Percentiles rank a stretch among this genome's conserved stretches.
Evolutionary conservation across 2,888 invertebrate species (phyloP).

Genomic region (Osmoderma eremita): DNA sequence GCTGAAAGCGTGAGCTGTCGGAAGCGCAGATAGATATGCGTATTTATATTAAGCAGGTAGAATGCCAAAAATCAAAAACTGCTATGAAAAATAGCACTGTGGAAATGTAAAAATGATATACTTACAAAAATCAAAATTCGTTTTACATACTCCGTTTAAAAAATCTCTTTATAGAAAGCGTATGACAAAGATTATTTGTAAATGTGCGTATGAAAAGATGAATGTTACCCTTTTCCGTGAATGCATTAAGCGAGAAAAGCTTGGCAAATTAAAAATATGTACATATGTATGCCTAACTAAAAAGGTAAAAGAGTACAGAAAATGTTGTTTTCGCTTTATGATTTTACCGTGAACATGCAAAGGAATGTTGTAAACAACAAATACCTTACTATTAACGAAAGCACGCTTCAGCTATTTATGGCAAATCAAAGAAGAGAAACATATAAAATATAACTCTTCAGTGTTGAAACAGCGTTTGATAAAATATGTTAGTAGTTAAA

Average conservation of each 20-base stretch:
- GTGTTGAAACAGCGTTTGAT: too few species aligned
- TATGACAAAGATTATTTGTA: constrained; percentile 39
- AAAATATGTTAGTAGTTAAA: too few species aligned
- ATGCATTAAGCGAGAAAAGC: constrained; percentile 2
- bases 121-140: constrained; percentile 36
- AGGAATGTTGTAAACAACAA: too few species aligned
- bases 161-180: constrained; percentile 15
- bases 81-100: constrained; percentile 18
- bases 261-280: not conserved
- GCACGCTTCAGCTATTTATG: too few species aligned
- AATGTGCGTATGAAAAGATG: constrained; percentile 30
- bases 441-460: too few species aligned
- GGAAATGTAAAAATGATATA: constrained; percentile 20
- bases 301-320: constrained; percentile 28
- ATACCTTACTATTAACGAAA: too few species aligned
- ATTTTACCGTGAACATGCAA: too few species aligned
- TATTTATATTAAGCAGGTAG: constrained; percentile 8
- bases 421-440: too few species aligned
- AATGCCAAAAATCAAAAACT: constrained; percentile 30
- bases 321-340: not conserved
- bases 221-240: constrained; percentile 19
- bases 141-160: constrained; percentile 2
- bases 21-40: constrained; percentile 10
- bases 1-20: constrained; percentile 19
- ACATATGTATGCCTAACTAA: not conserved